These are phyloP conservation scores for Chrysolina oricalcia DNA, from an alignment of 2,888 invertebrate species.

Conservation along the genomic window DNA sequence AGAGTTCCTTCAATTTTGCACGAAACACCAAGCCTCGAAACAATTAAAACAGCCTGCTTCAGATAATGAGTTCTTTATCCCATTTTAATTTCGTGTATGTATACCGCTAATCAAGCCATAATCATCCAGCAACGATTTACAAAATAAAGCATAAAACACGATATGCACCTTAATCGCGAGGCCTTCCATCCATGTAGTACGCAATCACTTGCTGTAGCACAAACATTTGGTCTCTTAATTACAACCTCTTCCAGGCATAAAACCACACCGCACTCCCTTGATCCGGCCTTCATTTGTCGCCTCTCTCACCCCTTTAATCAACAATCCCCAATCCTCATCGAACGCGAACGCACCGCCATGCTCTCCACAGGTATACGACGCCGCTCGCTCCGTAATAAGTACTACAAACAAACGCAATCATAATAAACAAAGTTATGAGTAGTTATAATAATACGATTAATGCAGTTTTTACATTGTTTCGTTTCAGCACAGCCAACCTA, in stretches of 20 bases:
- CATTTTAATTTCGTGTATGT: not conserved
- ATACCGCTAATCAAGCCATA: slow-evolving; percentile 15
- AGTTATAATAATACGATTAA: slow-evolving; percentile 20
- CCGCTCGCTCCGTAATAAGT: slow-evolving; percentile 7
- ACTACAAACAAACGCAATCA: slow-evolving; percentile 22
- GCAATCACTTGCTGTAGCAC: slow-evolving; percentile 21
- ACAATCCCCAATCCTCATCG: slow-evolving; percentile 12
- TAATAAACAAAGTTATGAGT: slow-evolving; percentile 23
- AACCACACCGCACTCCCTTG: slow-evolving; percentile 21
- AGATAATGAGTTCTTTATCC: not conserved
- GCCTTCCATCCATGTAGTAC: slow-evolving; percentile 7
- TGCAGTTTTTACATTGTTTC: slow-evolving; percentile 19
- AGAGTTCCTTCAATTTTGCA: not conserved
- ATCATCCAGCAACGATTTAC: not conserved
- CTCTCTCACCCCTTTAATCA: slow-evolving; percentile 25
- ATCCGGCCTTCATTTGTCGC: slow-evolving; percentile 22
- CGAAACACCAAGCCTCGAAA: not conserved
- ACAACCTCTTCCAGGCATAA: slow-evolving; percentile 25
- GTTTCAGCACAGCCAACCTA: not conserved
- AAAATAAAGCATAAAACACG: slow-evolving; percentile 7
- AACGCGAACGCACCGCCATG: not conserved
- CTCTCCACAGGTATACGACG: slow-evolving; percentile 22
- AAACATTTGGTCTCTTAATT: slow-evolving; percentile 26
- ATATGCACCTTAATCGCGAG: slow-evolving; percentile 4
- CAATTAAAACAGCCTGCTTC: not conserved